Evolutionary conservation across 2,888 invertebrate species (phyloP), one percentile per base, ranked within the genome.

Genomic region (Lycophotia porphyrea): DNA sequence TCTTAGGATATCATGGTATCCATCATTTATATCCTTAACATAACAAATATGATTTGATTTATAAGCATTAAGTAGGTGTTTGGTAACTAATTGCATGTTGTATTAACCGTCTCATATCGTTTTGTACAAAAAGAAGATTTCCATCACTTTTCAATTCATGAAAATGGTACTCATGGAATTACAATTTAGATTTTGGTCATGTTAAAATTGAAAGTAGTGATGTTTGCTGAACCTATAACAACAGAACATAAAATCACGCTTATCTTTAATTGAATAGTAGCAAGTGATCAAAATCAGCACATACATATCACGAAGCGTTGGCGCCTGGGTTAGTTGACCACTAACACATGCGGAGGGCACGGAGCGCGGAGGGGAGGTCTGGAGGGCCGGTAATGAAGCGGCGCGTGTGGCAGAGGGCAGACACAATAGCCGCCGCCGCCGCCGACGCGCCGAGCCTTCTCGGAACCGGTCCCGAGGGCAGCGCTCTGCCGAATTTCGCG

Each of bases 401-500:
- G 93, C 92, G 94, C 94, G 94, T 94, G 94, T 93, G 93, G 94
- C 91, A 88, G 90, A 91, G 91, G 91, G 92, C 95, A 95, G 95
- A 96, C 95, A 95, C 96, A 96, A 96, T 95, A 94, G 93, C 91
- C 84, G 94, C 94, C 94, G 93, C 93, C 89, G 93, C 92, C 92
- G 91, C 90, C 92, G 80, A 79, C 87, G 87, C 90, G 88, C 90
- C 91, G 93, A 91, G 93, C 94, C 94, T 96, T 96, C 96, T 91
- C 88, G 89, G 96, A 96, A 96, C 96, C 96, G 96, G 96, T 96
- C 93, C 87, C 81, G 89, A 89, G 93, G 92, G 91, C 93, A 92
- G 92, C 92, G 94, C 93, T 93, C 94, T 92, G 95, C 96, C 96
- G 95, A 96, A 96, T 94, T 96, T 96, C 85, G 95, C 95, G 94